Conservation (phyloP, 2,113 vertebrate species). For the Rhinolophus sinicus region DNA sequence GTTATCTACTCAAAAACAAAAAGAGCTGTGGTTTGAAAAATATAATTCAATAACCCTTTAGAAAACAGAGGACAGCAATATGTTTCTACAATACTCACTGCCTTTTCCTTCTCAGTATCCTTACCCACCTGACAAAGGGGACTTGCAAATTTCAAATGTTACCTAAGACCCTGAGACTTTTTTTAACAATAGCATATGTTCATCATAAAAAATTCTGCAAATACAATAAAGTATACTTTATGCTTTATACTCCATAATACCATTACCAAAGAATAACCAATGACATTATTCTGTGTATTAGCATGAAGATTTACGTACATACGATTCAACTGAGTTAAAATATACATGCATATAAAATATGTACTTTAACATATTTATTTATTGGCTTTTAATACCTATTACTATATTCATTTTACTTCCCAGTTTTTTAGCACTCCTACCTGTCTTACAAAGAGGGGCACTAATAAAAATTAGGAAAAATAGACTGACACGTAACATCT, state of each 20-base stretch:
- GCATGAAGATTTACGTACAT: neutral
- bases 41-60: neutral
- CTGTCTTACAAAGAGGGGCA: neutral
- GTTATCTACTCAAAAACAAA: neutral
- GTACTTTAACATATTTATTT: neutral
- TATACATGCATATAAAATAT: neutral
- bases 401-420: neutral
- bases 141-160: neutral
- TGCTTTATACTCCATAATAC: neutral
- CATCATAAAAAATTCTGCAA: neutral
- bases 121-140: neutral
- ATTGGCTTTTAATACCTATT: neutral
- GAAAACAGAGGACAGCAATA: neutral
- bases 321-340: neutral
- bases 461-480: neutral
- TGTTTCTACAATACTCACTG: neutral
- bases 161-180: neutral
- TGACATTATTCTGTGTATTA: neutral
- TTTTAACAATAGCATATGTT: neutral
- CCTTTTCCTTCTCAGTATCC: neutral
- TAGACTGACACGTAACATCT: neutral
- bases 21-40: neutral
- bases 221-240: neutral
- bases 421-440: neutral
- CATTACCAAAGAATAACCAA: neutral